Percentiles rank a stretch among this genome's conserved stretches.
Conservation (phyloP, 1,140 invertebrate genomes). For the Drosophila sturtevanti region DNA sequence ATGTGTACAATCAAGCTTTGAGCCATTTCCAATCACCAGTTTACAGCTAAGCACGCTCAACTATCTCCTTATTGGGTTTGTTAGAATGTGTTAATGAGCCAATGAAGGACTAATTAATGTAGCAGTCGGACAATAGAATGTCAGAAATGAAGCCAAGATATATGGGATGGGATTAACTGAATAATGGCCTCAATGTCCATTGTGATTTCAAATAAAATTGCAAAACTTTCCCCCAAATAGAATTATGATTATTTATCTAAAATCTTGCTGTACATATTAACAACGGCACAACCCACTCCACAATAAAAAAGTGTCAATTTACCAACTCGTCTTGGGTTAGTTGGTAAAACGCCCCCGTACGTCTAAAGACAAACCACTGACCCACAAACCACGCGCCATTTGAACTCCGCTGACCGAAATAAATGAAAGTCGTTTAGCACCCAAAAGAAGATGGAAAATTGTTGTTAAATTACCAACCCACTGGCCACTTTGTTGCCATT, state of each 20-base stretch:
- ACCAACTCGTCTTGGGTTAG: slow-evolving; percentile 16
- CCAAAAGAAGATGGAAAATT: slow-evolving; percentile 33
- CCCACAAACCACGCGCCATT: slow-evolving; percentile 73
- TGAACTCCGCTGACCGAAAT: slow-evolving; percentile 68
- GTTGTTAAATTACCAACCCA: slow-evolving; percentile 51
- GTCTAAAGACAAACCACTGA: slow-evolving; percentile 38
- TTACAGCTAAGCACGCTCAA: slow-evolving; percentile 64
- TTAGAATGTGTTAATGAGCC: slow-evolving; percentile 71
- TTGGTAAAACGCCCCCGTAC: not conserved
- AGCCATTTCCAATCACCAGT: slow-evolving; percentile 66
- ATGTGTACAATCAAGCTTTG: slow-evolving; percentile 45
- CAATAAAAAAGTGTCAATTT: slow-evolving; percentile 59
- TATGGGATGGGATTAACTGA: not conserved
- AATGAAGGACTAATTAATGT: slow-evolving; percentile 30
- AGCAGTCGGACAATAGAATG: slow-evolving; percentile 4
- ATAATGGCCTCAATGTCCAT: slow-evolving; percentile 3
- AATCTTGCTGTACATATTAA: not conserved
- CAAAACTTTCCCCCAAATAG: not conserved
- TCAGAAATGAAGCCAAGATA: not conserved
- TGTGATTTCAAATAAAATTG: slow-evolving; percentile 3
- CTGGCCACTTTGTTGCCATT: slow-evolving; percentile 18
- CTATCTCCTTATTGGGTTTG: slow-evolving; percentile 61
- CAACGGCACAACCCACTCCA: slow-evolving; percentile 39
- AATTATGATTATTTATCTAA: not conserved
- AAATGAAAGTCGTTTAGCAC: slow-evolving; percentile 67